Evolutionary conservation across 2,888 invertebrate genomes (phyloP).

Genomic region (Drosophila melanosoma): DNA sequence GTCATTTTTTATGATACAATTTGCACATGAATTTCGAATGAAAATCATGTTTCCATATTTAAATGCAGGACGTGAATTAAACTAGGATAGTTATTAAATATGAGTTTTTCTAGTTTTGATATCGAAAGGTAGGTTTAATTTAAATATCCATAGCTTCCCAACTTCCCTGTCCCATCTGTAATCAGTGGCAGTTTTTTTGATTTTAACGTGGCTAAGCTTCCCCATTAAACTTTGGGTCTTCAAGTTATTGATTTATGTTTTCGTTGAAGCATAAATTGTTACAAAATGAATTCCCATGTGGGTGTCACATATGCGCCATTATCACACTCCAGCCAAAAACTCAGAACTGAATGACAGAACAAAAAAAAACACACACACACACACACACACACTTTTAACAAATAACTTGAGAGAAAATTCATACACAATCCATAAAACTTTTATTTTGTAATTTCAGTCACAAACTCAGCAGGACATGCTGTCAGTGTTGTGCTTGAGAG

Average conservation of each 20-base stretch:
- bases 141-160: background rate
- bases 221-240: conserved; percentile 14
- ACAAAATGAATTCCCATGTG: conserved; percentile 67
- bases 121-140: background rate
- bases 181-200: conserved; percentile 14
- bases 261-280: conserved; percentile 53
- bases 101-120: background rate
- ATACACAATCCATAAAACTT: conserved; percentile 59
- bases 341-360: conserved; percentile 23
- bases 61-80: background rate
- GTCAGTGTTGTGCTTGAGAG: conserved; percentile 16
- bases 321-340: conserved; percentile 45
- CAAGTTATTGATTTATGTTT: conserved; percentile 74
- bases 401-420: conserved; percentile 60
- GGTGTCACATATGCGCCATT: conserved; percentile 74
- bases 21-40: background rate
- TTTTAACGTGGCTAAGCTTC: conserved; percentile 6
- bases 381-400: conserved; percentile 46
- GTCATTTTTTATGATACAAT: background rate
- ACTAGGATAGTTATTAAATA: background rate
- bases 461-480: conserved; percentile 57
- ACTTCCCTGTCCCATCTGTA: conserved; percentile 9
- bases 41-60: background rate
- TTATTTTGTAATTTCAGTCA: conserved; percentile 62
- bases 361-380: conserved; percentile 2